Base-by-base conservation (phyloP, 2,113 vertebrate genomes). In the Ammodytes dubius region DNA sequence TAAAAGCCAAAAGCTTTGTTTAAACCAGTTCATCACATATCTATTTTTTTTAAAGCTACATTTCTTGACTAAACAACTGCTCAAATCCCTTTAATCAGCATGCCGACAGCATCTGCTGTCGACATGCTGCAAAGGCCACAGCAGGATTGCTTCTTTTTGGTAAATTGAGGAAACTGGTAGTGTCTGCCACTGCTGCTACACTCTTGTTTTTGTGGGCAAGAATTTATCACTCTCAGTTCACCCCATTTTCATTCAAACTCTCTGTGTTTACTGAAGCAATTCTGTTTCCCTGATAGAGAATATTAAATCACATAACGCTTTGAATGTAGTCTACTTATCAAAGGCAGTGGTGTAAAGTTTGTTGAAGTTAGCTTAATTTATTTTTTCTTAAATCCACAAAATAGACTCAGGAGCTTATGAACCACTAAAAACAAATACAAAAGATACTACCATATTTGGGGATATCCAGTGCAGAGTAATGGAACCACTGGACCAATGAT, bases 1-100 rank as follows among this genome's bases (percentile, higher is more conserved):
- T n/a, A 53, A 61, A 70, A 47, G 56, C 52, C 72, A 72, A 47
- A 60, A 70, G 27, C 9, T 6, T 17, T 74, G 74, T 71, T 57
- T 6, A 5, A 57, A 40, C n/a, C 42, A 64, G 47, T 9, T 61
- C 14, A 40, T 47, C 43, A 49, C 43, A 43, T 47, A 14, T 73
- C 2, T 17, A 50, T 14, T n/a, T 58, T 75, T 2, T n/a, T 58
- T 75, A 4, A 52, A 17, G 17, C 19, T 9, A 27, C 3, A 27
- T 3, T 45, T 58, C 6, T 15, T 67, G 50, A 47, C 83, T 46
- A 66, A 84, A 87, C 79, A 83, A 66, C 69, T 13, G 79, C 65
- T 65, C 76, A 79, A 89, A 89, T 85, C 83, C 74, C 58, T 86
- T 85, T 82, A 85, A 91, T 92, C 84, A 87, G 79, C 84, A 70